Conservation (phyloP, 2,113 vertebrate species). For the Vanacampus margaritifer region DNA sequence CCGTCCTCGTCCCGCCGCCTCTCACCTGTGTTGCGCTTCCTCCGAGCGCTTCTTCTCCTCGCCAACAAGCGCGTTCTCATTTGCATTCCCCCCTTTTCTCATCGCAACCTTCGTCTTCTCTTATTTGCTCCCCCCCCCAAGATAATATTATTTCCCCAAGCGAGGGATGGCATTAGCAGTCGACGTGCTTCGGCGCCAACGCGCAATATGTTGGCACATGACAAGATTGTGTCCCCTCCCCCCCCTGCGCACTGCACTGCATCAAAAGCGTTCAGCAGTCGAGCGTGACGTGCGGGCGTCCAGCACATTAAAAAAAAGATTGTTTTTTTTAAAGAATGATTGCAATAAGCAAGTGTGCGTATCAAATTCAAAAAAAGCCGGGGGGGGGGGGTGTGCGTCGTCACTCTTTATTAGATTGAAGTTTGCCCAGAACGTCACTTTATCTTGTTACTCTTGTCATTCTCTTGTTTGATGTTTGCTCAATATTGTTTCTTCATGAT, state of each 20-base stretch:
- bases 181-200: slow-evolving; percentile 11
- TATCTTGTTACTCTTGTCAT: slow-evolving; percentile 20
- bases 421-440: slow-evolving; percentile 10
- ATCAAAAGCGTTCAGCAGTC: slow-evolving; percentile 35
- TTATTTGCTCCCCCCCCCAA: not conserved
- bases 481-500: not conserved
- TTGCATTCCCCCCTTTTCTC: slow-evolving; percentile 7
- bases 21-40: slow-evolving; percentile 36
- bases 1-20: slow-evolving; percentile 17
- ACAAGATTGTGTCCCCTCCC: slow-evolving; percentile 42
- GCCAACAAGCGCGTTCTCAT: slow-evolving; percentile 12
- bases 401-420: not conserved
- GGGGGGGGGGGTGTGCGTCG: not conserved
- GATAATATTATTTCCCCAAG: slow-evolving; percentile 44
- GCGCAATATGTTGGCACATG: slow-evolving; percentile 49
- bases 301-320: no score
- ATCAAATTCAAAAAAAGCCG: slow-evolving; percentile 1
- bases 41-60: slow-evolving; percentile 10
- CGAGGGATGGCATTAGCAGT: slow-evolving; percentile 41
- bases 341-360: slow-evolving; percentile 9
- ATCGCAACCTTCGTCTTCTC: slow-evolving; percentile 15
- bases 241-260: slow-evolving; percentile 26
- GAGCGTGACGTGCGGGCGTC: slow-evolving; percentile 33
- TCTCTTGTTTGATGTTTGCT: slow-evolving; percentile 27
- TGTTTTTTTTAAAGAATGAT: not conserved